Conservation (phyloP, 2,113 vertebrate genomes). For the Illadopsis cleaveri region DNA sequence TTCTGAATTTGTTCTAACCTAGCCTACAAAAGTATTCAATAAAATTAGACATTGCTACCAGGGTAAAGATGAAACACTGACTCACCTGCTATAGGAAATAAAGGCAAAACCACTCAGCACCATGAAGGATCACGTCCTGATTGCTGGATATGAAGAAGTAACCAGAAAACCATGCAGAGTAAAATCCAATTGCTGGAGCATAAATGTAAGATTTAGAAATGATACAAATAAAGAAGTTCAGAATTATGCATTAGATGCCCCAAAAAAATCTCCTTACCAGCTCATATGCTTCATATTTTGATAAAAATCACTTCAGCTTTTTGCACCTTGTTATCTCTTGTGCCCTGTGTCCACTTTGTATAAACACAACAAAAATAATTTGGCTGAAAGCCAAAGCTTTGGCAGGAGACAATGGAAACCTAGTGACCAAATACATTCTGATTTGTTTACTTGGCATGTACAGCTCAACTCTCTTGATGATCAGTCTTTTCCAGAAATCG, state of each 20-base stretch:
- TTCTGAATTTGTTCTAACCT: neutral
- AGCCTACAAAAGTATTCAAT: neutral
- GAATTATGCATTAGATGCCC: neutral
- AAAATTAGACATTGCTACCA: neutral
- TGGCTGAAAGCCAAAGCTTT: neutral
- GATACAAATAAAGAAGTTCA: neutral
- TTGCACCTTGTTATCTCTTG: neutral
- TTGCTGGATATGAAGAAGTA: neutral
- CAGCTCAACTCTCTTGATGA: neutral
- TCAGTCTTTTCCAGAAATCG: neutral
- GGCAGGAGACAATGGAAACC: neutral
- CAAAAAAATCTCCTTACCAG: neutral
- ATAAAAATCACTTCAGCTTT: neutral
- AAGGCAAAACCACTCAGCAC: neutral
- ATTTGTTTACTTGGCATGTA: neutral
- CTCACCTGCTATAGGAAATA: neutral
- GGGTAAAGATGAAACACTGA: neutral
- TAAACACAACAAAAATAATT: neutral
- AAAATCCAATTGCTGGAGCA: neutral
- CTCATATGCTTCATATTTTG: neutral
- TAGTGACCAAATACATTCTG: neutral
- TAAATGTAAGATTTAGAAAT: neutral
- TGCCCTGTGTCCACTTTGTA: neutral
- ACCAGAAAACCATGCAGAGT: neutral
- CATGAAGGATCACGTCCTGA: neutral